Evolutionary conservation across 1,140 invertebrate species (phyloP).

Genomic region (Branchinecta lynchi): DNA sequence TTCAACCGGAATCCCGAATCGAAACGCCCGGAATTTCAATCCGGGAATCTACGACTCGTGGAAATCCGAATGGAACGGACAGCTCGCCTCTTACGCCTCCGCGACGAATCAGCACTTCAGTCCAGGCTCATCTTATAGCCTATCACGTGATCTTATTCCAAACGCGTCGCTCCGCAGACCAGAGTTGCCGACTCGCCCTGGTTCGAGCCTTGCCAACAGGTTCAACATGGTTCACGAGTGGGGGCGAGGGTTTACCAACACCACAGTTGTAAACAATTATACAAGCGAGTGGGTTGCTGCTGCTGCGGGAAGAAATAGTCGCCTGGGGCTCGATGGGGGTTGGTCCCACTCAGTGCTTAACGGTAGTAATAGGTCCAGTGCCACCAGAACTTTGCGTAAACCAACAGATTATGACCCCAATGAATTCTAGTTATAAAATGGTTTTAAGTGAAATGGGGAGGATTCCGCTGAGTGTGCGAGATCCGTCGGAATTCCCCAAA

Average conservation of each 20-base stretch:
- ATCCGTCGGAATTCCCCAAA: no score
- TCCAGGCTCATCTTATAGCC: background rate
- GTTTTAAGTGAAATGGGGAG: no score
- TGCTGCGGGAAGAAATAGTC: background rate
- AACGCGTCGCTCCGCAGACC: background rate
- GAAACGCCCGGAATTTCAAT: background rate
- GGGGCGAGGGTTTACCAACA: background rate
- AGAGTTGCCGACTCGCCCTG: background rate
- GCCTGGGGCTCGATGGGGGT: background rate
- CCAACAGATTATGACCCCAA: background rate
- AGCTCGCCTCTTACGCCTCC: background rate
- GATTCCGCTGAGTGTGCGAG: no score
- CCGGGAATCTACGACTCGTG: background rate
- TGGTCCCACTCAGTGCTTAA: background rate
- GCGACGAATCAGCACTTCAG: background rate
- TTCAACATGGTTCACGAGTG: constrained; percentile 7
- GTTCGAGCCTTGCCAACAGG: background rate
- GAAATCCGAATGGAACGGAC: constrained; percentile 1
- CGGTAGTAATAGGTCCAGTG: background rate
- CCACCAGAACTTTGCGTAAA: background rate
- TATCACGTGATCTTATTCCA: background rate
- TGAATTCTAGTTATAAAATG: background rate
- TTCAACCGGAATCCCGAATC: background rate
- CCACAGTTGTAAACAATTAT: background rate
- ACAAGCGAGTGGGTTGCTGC: constrained; percentile 5